Base-by-base conservation (phyloP, 2,888 invertebrate genomes). In the Diogma glabrata region DNA sequence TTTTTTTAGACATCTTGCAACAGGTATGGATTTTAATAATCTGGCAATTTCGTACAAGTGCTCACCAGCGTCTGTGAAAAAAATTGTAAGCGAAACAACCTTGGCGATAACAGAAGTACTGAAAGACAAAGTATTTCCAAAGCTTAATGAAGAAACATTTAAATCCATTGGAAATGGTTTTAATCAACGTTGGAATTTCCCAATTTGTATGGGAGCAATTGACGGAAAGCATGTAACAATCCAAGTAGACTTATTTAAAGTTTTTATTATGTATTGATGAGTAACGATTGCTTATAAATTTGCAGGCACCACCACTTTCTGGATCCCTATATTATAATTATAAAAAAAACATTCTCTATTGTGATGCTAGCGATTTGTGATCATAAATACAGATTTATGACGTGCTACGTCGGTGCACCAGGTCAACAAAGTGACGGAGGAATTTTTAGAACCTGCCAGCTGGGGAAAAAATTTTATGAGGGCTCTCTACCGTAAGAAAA, bases 401-500 rank as follows among this genome's bases (percentile, higher is more conserved):
- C 10, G 47, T 47, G 47, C 19, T 26, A 47, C 12, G 17, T 47
- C 24, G 47, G 28, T 28, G 47, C 28, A 7, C 5, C 46, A 17
- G 47, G 47, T 9, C 26, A 12, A 5, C 47, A 28, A 47, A 47
- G 47, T 28, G 47, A 47, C 4, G 47, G 47, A n/a, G 30, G 30
- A 20, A 4, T 47, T 12, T 49, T 49, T 49, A 9, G 10, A 4
- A 49, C 33, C 23, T 10, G 20, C 5, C 3, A n/a, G 16, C 14
- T 49, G 20, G 10, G 33, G 8, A 20, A 33, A 48, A 36, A 36
- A 7, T 19, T 36, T 36, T 36, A 30, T 17, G 30, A n/a, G 8
- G n/a, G 4, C 10, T 26, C 10, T n/a, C n/a, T n/a, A n/a, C n/a
- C n/a, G n/a, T n/a, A n/a, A n/a, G n/a, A n/a, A n/a, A n/a, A n/a